Conservation (phyloP, 1,140 invertebrate genomes). For the Cydia amplana region DNA sequence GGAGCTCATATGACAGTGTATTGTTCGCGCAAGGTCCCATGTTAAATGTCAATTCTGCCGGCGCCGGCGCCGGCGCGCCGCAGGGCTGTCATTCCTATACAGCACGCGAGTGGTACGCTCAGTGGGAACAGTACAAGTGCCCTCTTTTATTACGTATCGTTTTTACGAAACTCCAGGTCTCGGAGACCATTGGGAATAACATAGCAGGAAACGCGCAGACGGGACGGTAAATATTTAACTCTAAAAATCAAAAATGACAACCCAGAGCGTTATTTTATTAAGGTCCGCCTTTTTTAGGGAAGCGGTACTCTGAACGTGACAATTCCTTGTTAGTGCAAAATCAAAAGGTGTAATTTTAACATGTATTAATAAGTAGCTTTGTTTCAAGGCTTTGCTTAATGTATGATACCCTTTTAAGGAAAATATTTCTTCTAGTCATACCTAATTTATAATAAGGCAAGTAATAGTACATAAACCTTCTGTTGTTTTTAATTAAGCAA, state of each 20-base stretch:
- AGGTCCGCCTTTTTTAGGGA: neutral
- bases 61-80: constrained; percentile 60
- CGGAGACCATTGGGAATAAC: neutral
- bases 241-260: neutral
- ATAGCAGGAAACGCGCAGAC: neutral
- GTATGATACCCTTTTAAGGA: too few species aligned
- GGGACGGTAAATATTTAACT: neutral
- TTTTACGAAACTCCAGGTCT: neutral
- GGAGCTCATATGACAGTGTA: constrained; percentile 66
- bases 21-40: constrained; percentile 72
- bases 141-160: neutral
- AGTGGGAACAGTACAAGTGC: neutral
- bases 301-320: neutral
- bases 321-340: neutral
- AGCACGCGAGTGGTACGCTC: neutral
- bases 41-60: constrained; percentile 67
- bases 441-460: too few species aligned
- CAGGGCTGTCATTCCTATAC: neutral
- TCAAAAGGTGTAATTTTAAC: neutral
- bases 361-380: neutral
- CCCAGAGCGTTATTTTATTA: neutral
- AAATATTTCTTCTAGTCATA: too few species aligned
- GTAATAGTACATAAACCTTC: too few species aligned
- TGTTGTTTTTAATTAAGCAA: too few species aligned
- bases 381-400: neutral